Base-by-base conservation (phyloP, 2,888 invertebrate species). In the Acholoe squamosa region DNA sequence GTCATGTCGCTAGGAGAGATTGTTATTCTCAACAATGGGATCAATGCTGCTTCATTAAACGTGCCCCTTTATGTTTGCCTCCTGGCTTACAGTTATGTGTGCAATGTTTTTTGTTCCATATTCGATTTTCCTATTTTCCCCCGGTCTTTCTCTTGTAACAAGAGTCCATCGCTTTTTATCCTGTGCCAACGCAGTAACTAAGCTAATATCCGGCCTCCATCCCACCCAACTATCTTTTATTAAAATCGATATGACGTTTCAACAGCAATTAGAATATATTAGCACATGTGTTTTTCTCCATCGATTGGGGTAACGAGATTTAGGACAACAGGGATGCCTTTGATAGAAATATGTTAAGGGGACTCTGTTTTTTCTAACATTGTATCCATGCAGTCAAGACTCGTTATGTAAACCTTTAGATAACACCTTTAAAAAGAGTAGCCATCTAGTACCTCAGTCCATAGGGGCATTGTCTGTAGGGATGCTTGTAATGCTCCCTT, bases 221-320 rank as follows among this genome's bases (percentile, higher is more conserved):
- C 28, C 28, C 12, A 25, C 25, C 5, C 28, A 5, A 5, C 25
- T 25, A 71, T 28, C 25, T 28, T 28, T 71, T 71, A 28, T 71
- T 25, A 71, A 71, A 71, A 71, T 71, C 71, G 71, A 71, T 71
- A 71, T 71, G 28, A 25, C 28, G 25, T 28, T 71, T 71, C 71
- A 71, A 71, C 25, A 28, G 28, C 31, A 71, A 71, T 71, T 71
- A 71, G 28, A 61, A 61, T 61, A 61, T 19, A 61, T 61, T 61
- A 61, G 61, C 61, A 61, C 61, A 19, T 61, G 61, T 61, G 19
- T 61, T 61, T 61, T 61, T 61, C 61, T 12, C 61, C 61, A 61
- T 3, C 19, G 61, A n/a, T 19, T 19, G 1, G 22, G 61, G 19
- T 61, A 61, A 61, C 61, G n/a, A 61, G 61, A 61, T 61, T 61